Base-by-base conservation (phyloP, 2,888 invertebrate genomes). In the Ommatoiulus sabulosus region DNA sequence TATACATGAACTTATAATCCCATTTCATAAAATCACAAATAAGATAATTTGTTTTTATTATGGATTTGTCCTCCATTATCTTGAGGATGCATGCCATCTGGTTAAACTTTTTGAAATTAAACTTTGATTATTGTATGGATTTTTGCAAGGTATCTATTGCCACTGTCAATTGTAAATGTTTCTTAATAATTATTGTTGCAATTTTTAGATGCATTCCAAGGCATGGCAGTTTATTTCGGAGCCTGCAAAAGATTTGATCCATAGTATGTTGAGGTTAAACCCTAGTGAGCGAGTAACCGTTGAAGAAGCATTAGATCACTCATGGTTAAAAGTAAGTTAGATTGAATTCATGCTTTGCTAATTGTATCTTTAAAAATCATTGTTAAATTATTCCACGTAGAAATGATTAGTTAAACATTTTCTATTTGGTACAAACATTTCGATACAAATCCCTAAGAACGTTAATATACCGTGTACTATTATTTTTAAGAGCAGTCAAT, bases 151-250 rank as follows among this genome's bases (percentile, higher is more conserved):
- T 72, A 72, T 24, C 72, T 10, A 24, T 72, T 72, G 72, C 72
- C 24, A 1, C 10, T 24, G 24, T 72, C 72, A 72, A 10, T 72
- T 72, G 8, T 12, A 3, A 72, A 24, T 12, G 12, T 72, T 10
- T 3, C 24, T 72, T 72, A 72, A 35, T 52, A 52, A 72, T 8
- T 72, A 0, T 4, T 20, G 24, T 24, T 24, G 72, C 24, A 24
- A 72, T 72, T 72, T 87, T 89, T 94, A 98, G 97, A 95, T 98
- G 93, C 96, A 97, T 91, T 95, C 96, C 10, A 95, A 96, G 3
- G 95, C 96, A 90, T 99, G 99, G 99, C 97, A 97, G 91, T 95
- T 96, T 90, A 96, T 99, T 91, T 98, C 98, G 92, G 97, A 98
- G 91, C 95, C 96, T 90, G 99, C 98, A 89, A 99, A 99, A 93